A percentile compares a stretch with the other conserved stretches of the same genome.
phyloP scores from a whole-genome alignment of 2,113 vertebrate genomes.

The Campylomormyrus tamandua region DNA sequence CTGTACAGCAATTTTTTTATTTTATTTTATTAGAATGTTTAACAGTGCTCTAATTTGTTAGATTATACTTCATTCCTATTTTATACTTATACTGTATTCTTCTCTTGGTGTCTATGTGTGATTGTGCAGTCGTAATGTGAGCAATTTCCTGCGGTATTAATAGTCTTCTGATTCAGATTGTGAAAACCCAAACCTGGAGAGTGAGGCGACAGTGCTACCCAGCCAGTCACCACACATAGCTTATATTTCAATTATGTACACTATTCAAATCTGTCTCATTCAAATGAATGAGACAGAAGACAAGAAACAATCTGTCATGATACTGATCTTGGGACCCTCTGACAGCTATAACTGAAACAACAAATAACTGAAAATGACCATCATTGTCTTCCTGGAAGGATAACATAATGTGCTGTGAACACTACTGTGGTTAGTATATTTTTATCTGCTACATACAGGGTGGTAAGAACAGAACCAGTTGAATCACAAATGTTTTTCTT shows the following conservation, averaged over 20 bases:
- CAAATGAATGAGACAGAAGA: neutral
- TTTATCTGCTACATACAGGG: neutral
- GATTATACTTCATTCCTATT: no score
- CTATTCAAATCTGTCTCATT: neutral
- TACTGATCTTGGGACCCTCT: neutral
- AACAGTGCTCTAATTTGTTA: no score
- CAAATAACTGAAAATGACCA: neutral
- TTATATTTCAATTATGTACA: neutral
- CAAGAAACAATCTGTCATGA: neutral
- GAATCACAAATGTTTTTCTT: neutral
- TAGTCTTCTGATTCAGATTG: no score
- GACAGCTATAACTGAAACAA: neutral
- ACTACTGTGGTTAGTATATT: neutral
- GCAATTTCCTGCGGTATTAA: no score
- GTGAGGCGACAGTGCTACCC: neutral
- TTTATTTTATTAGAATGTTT: no score
- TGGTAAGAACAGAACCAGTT: neutral
- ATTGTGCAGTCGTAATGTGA: no score
- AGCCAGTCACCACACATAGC: neutral
- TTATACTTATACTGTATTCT: no score
- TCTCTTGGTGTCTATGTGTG: no score
- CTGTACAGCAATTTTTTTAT: no score
- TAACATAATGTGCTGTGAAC: neutral
- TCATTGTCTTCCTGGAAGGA: neutral
- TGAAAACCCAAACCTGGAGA: neutral